phyloP scores from a whole-genome alignment of 35 echinoderm and acorn worm genomes.

The Stichopus chloronotus region DNA sequence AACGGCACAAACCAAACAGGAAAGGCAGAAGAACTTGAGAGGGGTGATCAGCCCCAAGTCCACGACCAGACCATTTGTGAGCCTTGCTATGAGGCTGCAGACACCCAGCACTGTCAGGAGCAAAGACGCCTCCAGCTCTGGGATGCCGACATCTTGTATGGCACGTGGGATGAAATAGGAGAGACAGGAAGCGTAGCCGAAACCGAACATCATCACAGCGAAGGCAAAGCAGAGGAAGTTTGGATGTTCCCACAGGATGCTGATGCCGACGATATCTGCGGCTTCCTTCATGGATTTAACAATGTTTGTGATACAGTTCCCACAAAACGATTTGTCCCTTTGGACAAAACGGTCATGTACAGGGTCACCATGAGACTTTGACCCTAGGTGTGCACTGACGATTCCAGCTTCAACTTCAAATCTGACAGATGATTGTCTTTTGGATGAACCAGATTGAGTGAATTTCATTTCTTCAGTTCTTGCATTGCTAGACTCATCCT shows the following conservation, averaged over 20 bases:
- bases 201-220: slow-evolving; percentile 58
- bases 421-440: slow-evolving; percentile 6
- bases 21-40: slow-evolving; percentile 45
- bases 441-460: neutral
- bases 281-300: neutral
- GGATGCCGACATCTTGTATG: slow-evolving; percentile 38
- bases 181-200: slow-evolving; percentile 41
- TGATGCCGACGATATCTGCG: neutral
- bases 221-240: slow-evolving; percentile 34
- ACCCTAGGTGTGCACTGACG: neutral
- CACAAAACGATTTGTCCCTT: neutral
- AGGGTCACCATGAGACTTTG: neutral
- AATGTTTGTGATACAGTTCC: neutral
- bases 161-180: slow-evolving; percentile 49
- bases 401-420: neutral
- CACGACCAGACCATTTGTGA: slow-evolving; percentile 35
- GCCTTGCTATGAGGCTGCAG: slow-evolving; percentile 21
- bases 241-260: slow-evolving; percentile 49
- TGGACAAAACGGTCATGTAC: neutral
- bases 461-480: neutral
- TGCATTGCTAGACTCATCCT: too few relatives aligned
- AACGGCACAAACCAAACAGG: slow-evolving; percentile 33
- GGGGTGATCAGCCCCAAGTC: slow-evolving; percentile 46
- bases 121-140: slow-evolving; percentile 13
- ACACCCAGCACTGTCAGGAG: slow-evolving; percentile 24